Evolutionary conservation across 1,140 invertebrate genomes (phyloP).

Genomic region (Sycophila sp.): DNA sequence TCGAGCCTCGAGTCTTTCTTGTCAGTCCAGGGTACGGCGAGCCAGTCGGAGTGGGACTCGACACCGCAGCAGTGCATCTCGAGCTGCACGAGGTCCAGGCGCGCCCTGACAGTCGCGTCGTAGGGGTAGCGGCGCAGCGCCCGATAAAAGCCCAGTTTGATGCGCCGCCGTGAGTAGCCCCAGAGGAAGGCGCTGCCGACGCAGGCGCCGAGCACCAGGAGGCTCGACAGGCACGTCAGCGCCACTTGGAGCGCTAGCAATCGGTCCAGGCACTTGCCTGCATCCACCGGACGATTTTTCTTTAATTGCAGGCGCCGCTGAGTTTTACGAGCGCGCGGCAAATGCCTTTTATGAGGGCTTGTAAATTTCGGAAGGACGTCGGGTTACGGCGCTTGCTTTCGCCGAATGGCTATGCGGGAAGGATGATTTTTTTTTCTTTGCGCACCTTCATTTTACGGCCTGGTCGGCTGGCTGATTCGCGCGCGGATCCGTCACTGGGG

Average conservation of each 20-base stretch:
- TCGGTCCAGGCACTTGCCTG: neutral
- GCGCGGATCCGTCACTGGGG: too few relatives aligned
- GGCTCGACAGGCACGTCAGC: slow-evolving; percentile 37
- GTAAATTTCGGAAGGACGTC: neutral
- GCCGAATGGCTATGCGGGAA: too few relatives aligned
- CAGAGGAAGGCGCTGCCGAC: slow-evolving; percentile 18
- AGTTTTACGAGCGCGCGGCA: neutral
- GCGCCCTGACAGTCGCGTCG: neutral
- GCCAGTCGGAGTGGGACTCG: slow-evolving; percentile 42
- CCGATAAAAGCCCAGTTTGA: slow-evolving; percentile 14
- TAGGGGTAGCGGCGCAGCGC: slow-evolving; percentile 38
- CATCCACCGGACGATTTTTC: too few relatives aligned
- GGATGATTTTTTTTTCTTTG: too few relatives aligned
- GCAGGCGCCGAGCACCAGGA: slow-evolving; percentile 31
- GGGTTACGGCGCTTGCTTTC: too few relatives aligned
- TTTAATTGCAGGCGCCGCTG: too few relatives aligned
- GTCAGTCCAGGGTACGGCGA: slow-evolving; percentile 40
- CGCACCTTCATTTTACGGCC: too few relatives aligned
- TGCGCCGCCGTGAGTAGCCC: neutral
- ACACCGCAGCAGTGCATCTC: slow-evolving; percentile 43
- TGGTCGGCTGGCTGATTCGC: too few relatives aligned
- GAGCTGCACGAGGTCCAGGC: slow-evolving; percentile 36
- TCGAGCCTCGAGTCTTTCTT: too few relatives aligned
- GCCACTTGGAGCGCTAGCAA: slow-evolving; percentile 36
- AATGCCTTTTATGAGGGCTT: neutral